Evolutionary conservation across 2,113 vertebrate species (phyloP).

Genomic region (Mormyrus lacerda): DNA sequence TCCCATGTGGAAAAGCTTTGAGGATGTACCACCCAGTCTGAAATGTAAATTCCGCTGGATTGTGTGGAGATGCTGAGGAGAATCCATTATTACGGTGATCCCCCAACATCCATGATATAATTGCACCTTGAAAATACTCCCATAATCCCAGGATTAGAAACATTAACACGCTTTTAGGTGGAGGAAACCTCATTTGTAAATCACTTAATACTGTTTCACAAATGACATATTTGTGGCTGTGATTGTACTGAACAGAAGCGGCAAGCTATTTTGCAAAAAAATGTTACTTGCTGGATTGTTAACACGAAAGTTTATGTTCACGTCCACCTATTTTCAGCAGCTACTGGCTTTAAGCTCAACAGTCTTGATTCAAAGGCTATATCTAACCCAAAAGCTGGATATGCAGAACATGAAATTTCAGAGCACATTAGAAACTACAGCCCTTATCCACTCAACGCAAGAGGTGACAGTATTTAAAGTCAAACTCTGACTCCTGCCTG

Average conservation of each 20-base stretch:
- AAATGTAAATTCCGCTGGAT: slow-evolving; percentile 40
- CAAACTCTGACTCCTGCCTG: neutral
- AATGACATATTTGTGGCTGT: slow-evolving; percentile 25
- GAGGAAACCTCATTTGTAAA: slow-evolving; percentile 47
- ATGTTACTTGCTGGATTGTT: neutral
- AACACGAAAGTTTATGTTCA: neutral
- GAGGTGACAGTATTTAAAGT: neutral
- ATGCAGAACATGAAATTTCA: neutral
- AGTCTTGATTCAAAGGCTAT: neutral
- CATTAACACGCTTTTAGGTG: slow-evolving; percentile 45
- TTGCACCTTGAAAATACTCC: slow-evolving; percentile 47
- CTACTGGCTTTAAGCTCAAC: neutral
- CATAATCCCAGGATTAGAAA: slow-evolving; percentile 47
- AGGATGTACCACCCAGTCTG: slow-evolving; percentile 29
- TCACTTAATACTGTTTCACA: slow-evolving; percentile 35
- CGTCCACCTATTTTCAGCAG: neutral
- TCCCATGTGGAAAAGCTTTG: neutral
- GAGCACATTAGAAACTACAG: neutral
- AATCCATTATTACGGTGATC: slow-evolving; percentile 43
- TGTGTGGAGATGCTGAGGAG: slow-evolving; percentile 29
- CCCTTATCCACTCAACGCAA: neutral
- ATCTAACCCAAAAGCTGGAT: neutral
- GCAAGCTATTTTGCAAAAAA: neutral
- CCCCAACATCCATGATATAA: slow-evolving; percentile 41
- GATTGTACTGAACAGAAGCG: neutral